Conservation (phyloP, 1,140 invertebrate genomes). For the Pseudomyrmex pallidus region DNA sequence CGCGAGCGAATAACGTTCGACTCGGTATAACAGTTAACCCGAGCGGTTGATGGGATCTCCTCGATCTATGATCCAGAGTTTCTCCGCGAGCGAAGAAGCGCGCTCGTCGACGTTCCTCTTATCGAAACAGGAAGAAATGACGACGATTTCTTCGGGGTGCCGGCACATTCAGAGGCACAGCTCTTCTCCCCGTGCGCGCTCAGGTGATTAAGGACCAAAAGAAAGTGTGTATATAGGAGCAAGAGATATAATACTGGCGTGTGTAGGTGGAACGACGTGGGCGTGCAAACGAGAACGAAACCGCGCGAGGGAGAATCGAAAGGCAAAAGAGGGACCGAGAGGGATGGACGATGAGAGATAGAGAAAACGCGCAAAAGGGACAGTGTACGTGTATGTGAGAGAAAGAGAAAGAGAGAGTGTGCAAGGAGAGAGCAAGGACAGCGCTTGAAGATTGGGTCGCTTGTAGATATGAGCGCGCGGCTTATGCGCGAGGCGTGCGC, state of each 20-base stretch:
- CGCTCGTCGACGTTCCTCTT: slow-evolving; percentile 13
- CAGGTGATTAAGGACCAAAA: slow-evolving; percentile 39
- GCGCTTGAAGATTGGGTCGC: slow-evolving; percentile 57
- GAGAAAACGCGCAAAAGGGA: not conserved
- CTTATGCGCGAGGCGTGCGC: slow-evolving; percentile 77
- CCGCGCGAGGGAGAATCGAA: not conserved
- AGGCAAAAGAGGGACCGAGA: not conserved
- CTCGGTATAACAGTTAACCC: slow-evolving; percentile 24
- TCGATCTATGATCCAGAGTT: not conserved
- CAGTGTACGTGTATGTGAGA: not conserved
- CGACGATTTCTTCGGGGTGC: slow-evolving; percentile 20
- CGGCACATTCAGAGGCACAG: not conserved
- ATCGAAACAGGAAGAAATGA: slow-evolving; percentile 38
- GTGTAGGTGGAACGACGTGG: slow-evolving; percentile 25
- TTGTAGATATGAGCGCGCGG: slow-evolving; percentile 47
- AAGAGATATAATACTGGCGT: slow-evolving; percentile 23
- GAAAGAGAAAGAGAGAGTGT: not conserved
- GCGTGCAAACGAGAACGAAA: slow-evolving; percentile 33
- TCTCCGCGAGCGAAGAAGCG: not conserved
- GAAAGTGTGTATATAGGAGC: not conserved
- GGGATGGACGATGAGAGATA: not conserved
- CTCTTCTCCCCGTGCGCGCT: not conserved
- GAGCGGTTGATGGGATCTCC: not conserved
- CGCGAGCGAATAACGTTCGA: not conserved
- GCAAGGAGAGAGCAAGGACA: slow-evolving; percentile 40